A percentile compares a stretch with the other conserved stretches of the same genome.
Evolutionary conservation across 2,113 vertebrate genomes (phyloP).

Genomic region (Neopipo cinnamomea): DNA sequence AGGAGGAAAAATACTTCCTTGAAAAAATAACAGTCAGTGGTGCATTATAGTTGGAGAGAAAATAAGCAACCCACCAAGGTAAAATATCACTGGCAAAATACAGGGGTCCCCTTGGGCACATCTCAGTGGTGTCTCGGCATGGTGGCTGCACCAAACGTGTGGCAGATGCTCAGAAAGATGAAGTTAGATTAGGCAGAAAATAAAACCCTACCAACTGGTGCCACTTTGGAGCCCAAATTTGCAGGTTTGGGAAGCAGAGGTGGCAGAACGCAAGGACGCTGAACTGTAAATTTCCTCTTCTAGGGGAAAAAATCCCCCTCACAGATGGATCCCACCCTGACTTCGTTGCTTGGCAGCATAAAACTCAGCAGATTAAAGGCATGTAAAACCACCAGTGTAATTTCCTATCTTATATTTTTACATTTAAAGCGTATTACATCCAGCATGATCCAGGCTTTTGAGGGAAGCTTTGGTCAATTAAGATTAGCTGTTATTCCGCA

Average conservation of each 20-base stretch:
- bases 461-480: constrained; percentile 1
- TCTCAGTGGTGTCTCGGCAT: rapidly evolving
- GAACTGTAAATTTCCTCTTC: neutral
- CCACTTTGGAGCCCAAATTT: neutral
- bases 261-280: rapidly evolving
- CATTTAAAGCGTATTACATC: neutral
- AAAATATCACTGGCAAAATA: neutral
- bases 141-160: neutral
- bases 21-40: neutral
- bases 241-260: neutral
- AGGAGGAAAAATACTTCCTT: neutral
- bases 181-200: neutral
- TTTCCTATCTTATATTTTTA: neutral
- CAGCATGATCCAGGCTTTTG: neutral
- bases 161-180: neutral
- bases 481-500: neutral
- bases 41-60: neutral
- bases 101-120: neutral
- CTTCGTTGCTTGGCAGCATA: neutral
- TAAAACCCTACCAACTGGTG: neutral
- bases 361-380: neutral
- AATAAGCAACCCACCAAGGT: neutral
- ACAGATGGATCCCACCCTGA: neutral
- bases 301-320: neutral
- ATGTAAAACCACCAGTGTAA: neutral